These are phyloP conservation scores for Dendropsophus ebraccatus DNA, from an alignment of 2,113 vertebrate species.

Conservation along the genomic window DNA sequence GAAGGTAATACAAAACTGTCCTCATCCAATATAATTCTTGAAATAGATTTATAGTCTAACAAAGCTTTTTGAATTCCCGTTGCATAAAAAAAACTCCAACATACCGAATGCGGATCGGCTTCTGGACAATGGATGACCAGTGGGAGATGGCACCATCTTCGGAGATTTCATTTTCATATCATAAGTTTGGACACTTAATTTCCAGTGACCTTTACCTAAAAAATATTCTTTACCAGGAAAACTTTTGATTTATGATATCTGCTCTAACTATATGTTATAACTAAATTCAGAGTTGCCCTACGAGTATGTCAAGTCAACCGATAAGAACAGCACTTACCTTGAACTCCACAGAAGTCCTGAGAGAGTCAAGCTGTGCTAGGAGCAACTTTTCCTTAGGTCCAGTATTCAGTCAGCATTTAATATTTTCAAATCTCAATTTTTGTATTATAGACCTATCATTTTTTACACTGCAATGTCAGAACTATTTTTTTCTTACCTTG, in stretches of 20 bases:
- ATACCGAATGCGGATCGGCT: background rate
- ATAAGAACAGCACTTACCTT: background rate
- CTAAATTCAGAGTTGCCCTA: background rate
- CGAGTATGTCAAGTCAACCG: background rate
- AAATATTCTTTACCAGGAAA: background rate
- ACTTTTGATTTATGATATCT: slow-evolving; percentile 38
- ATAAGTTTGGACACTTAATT: slow-evolving; percentile 9
- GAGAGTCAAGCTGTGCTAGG: background rate
- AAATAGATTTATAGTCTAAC: background rate
- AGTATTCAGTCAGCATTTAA: background rate
- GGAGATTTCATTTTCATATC: slow-evolving; percentile 6
- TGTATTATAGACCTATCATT: too few species aligned
- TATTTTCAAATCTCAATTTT: too few species aligned
- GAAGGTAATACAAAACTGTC: background rate
- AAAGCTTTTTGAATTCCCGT: background rate
- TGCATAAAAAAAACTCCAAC: background rate
- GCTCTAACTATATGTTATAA: background rate
- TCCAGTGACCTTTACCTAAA: slow-evolving; percentile 9
- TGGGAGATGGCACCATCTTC: background rate
- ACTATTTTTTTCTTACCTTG: too few species aligned
- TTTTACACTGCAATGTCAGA: too few species aligned
- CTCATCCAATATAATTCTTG: background rate
- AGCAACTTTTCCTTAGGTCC: background rate
- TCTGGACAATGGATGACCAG: background rate
- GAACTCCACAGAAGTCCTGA: background rate